Evolutionary conservation across 2,888 invertebrate genomes (phyloP).

Genomic region (Ecdyonurus torrentis): DNA sequence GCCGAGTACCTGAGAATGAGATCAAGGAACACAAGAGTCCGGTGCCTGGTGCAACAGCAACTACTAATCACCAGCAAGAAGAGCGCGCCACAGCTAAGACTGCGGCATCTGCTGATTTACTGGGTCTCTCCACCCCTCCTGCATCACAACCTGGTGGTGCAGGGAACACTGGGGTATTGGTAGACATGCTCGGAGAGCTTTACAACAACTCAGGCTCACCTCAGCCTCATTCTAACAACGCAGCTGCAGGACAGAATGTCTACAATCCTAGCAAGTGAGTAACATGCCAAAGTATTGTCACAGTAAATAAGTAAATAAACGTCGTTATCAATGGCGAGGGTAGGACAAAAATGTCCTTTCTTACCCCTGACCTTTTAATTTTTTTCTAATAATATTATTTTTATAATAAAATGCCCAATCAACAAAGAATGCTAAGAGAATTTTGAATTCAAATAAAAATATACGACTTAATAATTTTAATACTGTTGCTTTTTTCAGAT

Average conservation of each 20-base stretch:
- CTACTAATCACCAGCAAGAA: slow-evolving; percentile 29
- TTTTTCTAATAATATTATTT: background rate
- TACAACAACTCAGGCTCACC: slow-evolving; percentile 30
- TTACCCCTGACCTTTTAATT: too few relatives aligned
- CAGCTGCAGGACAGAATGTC: slow-evolving; percentile 39
- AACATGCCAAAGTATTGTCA: background rate
- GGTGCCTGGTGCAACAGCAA: slow-evolving; percentile 21
- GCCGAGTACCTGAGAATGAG: slow-evolving; percentile 77
- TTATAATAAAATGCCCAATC: too few relatives aligned
- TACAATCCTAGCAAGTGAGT: slow-evolving; percentile 74
- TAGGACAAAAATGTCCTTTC: too few relatives aligned
- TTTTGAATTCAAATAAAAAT: too few relatives aligned
- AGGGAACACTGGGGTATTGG: slow-evolving; percentile 58
- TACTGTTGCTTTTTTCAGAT: slow-evolving; percentile 29
- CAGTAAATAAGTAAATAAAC: background rate
- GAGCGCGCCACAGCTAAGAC: background rate
- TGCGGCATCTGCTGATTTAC: slow-evolving; percentile 53
- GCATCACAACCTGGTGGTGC: slow-evolving; percentile 42
- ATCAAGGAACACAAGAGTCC: slow-evolving; percentile 71
- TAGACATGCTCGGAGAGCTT: slow-evolving; percentile 84
- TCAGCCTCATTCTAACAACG: slow-evolving; percentile 13
- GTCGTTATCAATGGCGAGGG: background rate
- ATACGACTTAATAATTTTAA: background rate
- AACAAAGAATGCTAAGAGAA: too few relatives aligned
- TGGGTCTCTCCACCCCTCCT: slow-evolving; percentile 79